These are phyloP conservation scores for Rhingia rostrata DNA, from an alignment of 2,888 invertebrate genomes.

Conservation along the genomic window DNA sequence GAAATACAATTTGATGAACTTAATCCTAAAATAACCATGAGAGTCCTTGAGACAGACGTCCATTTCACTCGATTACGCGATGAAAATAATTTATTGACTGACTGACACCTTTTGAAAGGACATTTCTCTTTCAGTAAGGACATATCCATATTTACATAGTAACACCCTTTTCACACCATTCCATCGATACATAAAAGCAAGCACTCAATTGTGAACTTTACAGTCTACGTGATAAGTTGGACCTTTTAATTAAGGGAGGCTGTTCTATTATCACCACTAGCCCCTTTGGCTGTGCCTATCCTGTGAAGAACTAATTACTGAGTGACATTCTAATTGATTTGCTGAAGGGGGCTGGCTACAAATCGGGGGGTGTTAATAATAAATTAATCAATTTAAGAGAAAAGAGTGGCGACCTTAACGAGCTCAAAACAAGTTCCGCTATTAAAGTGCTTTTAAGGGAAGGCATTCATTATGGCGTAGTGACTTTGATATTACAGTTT, in stretches of 20 bases:
- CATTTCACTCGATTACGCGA: too few relatives aligned
- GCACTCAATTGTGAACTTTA: background rate
- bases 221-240: background rate
- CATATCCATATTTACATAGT: background rate
- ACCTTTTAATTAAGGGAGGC: background rate
- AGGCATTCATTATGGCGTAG: background rate
- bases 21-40: too few relatives aligned
- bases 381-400: background rate
- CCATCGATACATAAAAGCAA: background rate
- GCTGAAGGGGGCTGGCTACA: background rate
- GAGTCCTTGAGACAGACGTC: too few relatives aligned
- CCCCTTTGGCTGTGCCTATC: background rate
- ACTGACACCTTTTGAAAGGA: background rate
- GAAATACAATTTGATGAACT: too few relatives aligned
- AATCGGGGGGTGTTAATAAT: too few relatives aligned
- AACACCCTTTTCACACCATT: background rate
- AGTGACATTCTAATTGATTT: background rate
- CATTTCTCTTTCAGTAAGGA: background rate
- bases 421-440: background rate
- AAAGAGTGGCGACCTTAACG: background rate
- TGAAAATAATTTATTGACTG: too few relatives aligned
- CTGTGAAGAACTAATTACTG: background rate
- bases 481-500: too few relatives aligned
- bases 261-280: background rate
- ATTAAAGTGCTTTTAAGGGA: background rate